phyloP scores from a whole-genome alignment of 2,113 vertebrate species.

The Megatriorchis doriae region DNA sequence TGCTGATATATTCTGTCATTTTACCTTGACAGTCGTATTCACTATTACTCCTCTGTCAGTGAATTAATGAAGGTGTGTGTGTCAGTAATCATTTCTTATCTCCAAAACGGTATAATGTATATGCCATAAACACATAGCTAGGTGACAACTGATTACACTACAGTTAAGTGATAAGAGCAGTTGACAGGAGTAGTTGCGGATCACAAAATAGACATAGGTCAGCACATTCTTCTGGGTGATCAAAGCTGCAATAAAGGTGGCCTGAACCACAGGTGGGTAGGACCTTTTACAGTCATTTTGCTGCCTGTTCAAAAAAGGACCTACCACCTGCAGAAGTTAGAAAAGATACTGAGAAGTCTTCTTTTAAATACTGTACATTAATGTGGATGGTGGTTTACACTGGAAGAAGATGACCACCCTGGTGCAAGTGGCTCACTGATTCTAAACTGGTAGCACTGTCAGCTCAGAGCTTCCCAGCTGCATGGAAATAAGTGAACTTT shows the following conservation, averaged over 20 bases:
- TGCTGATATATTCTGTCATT: conserved; percentile 34
- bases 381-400: not conserved
- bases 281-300: not conserved
- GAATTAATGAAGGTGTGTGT: conserved; percentile 34
- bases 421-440: not conserved
- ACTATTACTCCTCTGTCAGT: not conserved
- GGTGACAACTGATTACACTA: conserved; percentile 2
- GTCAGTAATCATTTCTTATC: conserved; percentile 35
- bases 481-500: not conserved
- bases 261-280: not conserved
- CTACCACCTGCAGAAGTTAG: not conserved
- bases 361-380: not conserved
- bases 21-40: conserved; percentile 7
- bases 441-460: not conserved
- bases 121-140: conserved; percentile 3
- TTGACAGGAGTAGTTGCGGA: not conserved
- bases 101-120: not conserved
- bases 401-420: not conserved
- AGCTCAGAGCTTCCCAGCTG: not conserved
- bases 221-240: not conserved
- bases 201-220: not conserved
- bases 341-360: not conserved
- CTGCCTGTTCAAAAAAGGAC: not conserved
- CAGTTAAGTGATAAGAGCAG: not conserved
- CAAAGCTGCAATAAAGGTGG: not conserved